These are phyloP conservation scores for Tachypleus tridentatus DNA, from an alignment of 1,140 invertebrate genomes.

Conservation along the genomic window DNA sequence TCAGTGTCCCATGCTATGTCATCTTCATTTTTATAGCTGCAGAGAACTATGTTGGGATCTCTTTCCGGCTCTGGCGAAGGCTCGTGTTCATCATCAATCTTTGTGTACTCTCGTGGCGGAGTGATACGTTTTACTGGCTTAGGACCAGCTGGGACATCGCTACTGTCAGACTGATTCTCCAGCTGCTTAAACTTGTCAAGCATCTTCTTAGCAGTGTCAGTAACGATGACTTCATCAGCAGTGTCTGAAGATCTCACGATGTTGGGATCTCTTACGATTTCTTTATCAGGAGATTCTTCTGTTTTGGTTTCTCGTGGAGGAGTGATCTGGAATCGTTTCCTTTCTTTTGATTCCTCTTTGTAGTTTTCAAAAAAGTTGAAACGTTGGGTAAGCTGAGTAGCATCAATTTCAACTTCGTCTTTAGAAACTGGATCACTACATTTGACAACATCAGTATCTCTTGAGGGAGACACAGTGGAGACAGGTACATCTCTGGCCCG, in stretches of 20 bases:
- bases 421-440: conserved; percentile 48
- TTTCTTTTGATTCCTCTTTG: conserved; percentile 41
- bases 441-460: conserved; percentile 52
- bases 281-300: conserved; percentile 38
- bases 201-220: conserved; percentile 69
- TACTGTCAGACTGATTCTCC: conserved; percentile 52
- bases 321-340: conserved; percentile 68
- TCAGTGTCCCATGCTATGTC: conserved; percentile 44
- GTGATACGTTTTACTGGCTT: conserved; percentile 79
- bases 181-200: conserved; percentile 63
- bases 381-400: conserved; percentile 63
- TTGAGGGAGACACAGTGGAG: conserved; percentile 26
- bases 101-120: conserved; percentile 57
- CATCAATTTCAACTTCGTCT: conserved; percentile 63
- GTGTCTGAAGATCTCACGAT: conserved; percentile 51
- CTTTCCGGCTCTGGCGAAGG: conserved; percentile 25
- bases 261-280: conserved; percentile 55
- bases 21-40: conserved; percentile 45
- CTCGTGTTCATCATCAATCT: conserved; percentile 28
- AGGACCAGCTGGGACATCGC: conserved; percentile 46
- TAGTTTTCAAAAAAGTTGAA: conserved; percentile 88
- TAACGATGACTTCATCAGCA: conserved; percentile 37
- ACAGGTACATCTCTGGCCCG: conserved; percentile 2
- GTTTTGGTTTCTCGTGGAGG: conserved; percentile 57
- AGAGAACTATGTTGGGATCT: conserved; percentile 25